Evolutionary conservation across 2,113 vertebrate species (phyloP), one percentile per base, ranked within the genome.

Genomic region (Rhinolophus ferrumequinum): DNA sequence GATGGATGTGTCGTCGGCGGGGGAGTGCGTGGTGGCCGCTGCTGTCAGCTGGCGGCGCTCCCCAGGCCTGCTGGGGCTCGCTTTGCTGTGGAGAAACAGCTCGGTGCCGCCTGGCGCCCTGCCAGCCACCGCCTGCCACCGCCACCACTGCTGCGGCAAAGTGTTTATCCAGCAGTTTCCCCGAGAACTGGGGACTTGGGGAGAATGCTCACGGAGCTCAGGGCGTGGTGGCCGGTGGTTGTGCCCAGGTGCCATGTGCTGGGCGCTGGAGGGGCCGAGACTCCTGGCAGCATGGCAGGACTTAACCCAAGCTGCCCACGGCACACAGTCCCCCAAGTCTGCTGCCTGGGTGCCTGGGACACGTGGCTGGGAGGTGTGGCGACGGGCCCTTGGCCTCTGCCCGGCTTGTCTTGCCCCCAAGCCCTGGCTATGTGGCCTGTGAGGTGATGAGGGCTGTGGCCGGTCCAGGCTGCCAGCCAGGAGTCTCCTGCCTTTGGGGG

Each of bases 81-180:
- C 99, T 99, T 99, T 98, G 98, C 99, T 99, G 99, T 99, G 99
- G 98, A 99, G 99, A 99, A 98, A 98, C 99, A 99, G 99, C 99
- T 98, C 99, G 98, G 99, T 97, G 97, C 98, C 97, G 98, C 99
- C 99, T 99, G 99, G 98, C 98, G 70, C 97, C 98, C 97, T 93
- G 97, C 98, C 99, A 98, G 98, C 92, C 10, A 24, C 85, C 7
- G 73, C 83, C 96, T 79, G 94, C 92, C 89, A 18, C 77, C 8
- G 35, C 98, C 86, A 77, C 95, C 18, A 54, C 97, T 62, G 4
- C 33, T 0, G 94, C 5, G 4, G 93, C 89, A 96, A 97, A 98
- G 97, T 96, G 98, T 98, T 97, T 96, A 98, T 97, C 98, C 97
- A 98, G 98, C 97, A 73, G 94, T 98, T 98, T 98, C 96, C 97